These are phyloP conservation scores for Zele albiditarsus DNA, from an alignment of 2,888 invertebrate species.

Conservation along the genomic window DNA sequence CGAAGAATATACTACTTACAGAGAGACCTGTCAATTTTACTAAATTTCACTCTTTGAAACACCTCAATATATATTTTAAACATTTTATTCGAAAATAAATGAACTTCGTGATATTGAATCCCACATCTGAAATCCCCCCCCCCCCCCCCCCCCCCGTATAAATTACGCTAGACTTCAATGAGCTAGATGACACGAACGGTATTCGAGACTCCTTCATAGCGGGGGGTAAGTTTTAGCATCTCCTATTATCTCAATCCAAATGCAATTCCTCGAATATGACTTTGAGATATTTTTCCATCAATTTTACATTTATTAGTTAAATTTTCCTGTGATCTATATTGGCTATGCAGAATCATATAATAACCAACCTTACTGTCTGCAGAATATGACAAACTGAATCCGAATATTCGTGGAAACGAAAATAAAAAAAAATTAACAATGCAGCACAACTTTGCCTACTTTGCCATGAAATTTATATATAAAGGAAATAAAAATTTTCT, in stretches of 20 bases:
- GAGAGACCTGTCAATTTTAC: too few species aligned
- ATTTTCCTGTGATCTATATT: too few species aligned
- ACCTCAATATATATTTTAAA: too few species aligned
- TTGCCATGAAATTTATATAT: neutral
- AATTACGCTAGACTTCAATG: neutral
- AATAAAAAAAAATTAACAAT: neutral
- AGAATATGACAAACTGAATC: too few species aligned
- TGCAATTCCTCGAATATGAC: too few species aligned
- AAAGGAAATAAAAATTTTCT: neutral
- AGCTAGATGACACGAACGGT: constrained; percentile 37
- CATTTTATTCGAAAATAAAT: too few species aligned
- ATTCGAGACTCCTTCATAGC: constrained; percentile 28
- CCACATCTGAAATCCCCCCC: too few species aligned
- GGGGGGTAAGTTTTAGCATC: constrained; percentile 17
- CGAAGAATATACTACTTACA: too few species aligned
- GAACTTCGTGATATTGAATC: too few species aligned
- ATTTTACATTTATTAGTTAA: too few species aligned
- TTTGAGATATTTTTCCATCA: too few species aligned
- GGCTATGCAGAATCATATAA: neutral
- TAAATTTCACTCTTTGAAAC: too few species aligned
- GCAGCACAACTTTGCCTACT: neutral
- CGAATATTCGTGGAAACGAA: neutral
- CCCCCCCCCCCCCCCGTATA: neutral
- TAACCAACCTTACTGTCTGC: constrained; percentile 7
- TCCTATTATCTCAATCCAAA: neutral